Evolutionary conservation across 2,888 invertebrate species (phyloP).

Genomic region (Apotomis capreana): DNA sequence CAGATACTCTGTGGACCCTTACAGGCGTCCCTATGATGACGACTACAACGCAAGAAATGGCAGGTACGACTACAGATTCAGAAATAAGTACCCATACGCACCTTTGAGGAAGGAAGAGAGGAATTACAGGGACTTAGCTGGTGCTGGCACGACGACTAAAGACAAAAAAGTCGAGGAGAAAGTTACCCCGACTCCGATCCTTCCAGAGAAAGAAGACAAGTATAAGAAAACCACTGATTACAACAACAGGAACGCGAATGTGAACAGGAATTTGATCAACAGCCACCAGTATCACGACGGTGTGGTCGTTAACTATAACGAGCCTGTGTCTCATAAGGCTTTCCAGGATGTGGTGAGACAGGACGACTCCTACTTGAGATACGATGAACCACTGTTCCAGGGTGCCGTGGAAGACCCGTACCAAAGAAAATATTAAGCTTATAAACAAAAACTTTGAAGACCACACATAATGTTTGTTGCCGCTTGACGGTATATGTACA

Average conservation of each 20-base stretch:
- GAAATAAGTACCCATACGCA: conserved; percentile 73
- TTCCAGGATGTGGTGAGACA: conserved; percentile 68
- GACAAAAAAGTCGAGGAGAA: conserved; percentile 76
- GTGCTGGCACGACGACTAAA: conserved; percentile 69
- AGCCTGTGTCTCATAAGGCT: conserved; percentile 66
- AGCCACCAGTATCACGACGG: conserved; percentile 78
- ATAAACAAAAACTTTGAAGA: background rate
- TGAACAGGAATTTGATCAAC: conserved; percentile 69
- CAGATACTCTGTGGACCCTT: conserved; percentile 77
- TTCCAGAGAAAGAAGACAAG: conserved; percentile 74
- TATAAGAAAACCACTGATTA: conserved; percentile 51
- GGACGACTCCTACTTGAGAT: conserved; percentile 72
- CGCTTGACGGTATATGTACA: background rate
- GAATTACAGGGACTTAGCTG: conserved; percentile 73
- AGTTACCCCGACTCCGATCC: conserved; percentile 74
- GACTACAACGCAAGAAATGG: conserved; percentile 70
- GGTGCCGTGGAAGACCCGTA: conserved; percentile 74
- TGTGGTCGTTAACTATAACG: conserved; percentile 60
- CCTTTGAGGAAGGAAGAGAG: conserved; percentile 76
- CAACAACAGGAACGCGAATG: conserved; percentile 50
- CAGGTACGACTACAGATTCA: conserved; percentile 76
- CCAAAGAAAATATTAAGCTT: conserved; percentile 71
- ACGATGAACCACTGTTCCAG: conserved; percentile 74
- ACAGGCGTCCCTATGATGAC: conserved; percentile 69
- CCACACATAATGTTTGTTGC: background rate